Base-by-base conservation (phyloP, 2,797 vertebrate species). In the Decapterus maruadsi region DNA sequence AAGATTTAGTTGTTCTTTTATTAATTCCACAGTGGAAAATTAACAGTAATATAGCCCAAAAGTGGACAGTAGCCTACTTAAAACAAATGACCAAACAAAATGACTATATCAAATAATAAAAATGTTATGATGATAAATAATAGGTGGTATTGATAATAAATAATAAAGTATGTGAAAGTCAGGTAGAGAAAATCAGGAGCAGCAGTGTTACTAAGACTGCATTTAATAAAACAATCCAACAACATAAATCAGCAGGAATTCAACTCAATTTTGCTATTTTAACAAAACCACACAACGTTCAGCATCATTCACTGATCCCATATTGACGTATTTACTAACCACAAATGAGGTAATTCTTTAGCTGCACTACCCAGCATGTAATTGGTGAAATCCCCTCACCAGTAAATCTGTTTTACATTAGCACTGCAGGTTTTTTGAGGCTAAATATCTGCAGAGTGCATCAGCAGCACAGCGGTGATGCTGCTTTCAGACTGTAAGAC, bases 381-480 rank as follows among this genome's bases (percentile, higher is more conserved):
- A 2, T 50, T 22, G 1, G 59, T 64, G 11, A 69, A 62, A 38
- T 46, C n/a, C 20, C 9, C 10, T 42, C 22, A 29, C 51, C 16
- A 20, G 26, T 8, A 16, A 45, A n/a, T 12, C 9, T 26, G 13
- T 29, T 14, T 1, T 11, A 4, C 31, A 20, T 53, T 10, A 71
- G 29, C n/a, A 20, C 43, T 45, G 14, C 43, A 71, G 34, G 9
- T 53, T 10, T 81, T 75, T 78, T 7, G 56, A 67, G 38, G 36
- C 8, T 10, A 17, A 53, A n/a, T 59, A 4, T 38, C 20, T 54
- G 4, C 22, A 26, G 42, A 26, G 22, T 26, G 12, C 8, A 26
- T 31, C 26, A 45, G 42, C 42, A 59, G 12, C 19, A 29, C 20
- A 31, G 3, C 53, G 29, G 19, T 8, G 46, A 71, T 20, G 55